Percentiles rank a stretch among this genome's conserved stretches.
These are phyloP conservation scores for Stichopus chloronotus DNA, from an alignment of 35 echinoderm and acorn worm genomes.

Conservation along the genomic window DNA sequence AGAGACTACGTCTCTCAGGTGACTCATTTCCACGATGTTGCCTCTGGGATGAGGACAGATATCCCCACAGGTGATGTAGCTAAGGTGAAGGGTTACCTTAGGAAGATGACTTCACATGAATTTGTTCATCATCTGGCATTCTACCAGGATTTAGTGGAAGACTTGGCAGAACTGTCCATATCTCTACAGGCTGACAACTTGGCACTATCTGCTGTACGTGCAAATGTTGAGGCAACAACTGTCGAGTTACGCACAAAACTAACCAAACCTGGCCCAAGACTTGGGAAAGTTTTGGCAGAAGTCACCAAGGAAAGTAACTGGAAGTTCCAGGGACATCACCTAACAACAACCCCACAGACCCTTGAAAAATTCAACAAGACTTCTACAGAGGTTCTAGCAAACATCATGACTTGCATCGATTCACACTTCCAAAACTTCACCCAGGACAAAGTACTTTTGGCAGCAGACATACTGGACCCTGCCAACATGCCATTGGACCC, in stretches of 20 bases:
- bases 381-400: slow-evolving; percentile 13
- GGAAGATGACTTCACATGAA: slow-evolving; percentile 54
- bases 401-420: slow-evolving; percentile 10
- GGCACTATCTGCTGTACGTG: slow-evolving; percentile 24
- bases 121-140: slow-evolving; percentile 22
- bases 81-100: slow-evolving; percentile 65
- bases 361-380: slow-evolving; percentile 8
- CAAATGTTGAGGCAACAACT: slow-evolving; percentile 40
- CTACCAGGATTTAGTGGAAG: slow-evolving; percentile 55
- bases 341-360: background rate
- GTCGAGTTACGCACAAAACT: background rate
- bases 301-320: slow-evolving; percentile 40
- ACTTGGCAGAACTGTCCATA: slow-evolving; percentile 53
- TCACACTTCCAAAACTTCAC: slow-evolving; percentile 15
- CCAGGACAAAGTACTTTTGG: slow-evolving; percentile 17
- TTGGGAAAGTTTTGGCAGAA: background rate
- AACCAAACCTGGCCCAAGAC: slow-evolving; percentile 28
- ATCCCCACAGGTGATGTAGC: slow-evolving; percentile 61
- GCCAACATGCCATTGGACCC: slow-evolving; percentile 52
- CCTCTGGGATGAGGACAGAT: slow-evolving; percentile 48
- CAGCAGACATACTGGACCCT: slow-evolving; percentile 43
- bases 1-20: slow-evolving; percentile 55
- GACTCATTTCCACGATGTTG: slow-evolving; percentile 62
- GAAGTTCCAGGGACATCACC: slow-evolving; percentile 5
- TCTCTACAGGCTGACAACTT: slow-evolving; percentile 54